These are phyloP conservation scores for Phyllostomus discolor DNA, from an alignment of 2,113 vertebrate genomes.

Conservation along the genomic window DNA sequence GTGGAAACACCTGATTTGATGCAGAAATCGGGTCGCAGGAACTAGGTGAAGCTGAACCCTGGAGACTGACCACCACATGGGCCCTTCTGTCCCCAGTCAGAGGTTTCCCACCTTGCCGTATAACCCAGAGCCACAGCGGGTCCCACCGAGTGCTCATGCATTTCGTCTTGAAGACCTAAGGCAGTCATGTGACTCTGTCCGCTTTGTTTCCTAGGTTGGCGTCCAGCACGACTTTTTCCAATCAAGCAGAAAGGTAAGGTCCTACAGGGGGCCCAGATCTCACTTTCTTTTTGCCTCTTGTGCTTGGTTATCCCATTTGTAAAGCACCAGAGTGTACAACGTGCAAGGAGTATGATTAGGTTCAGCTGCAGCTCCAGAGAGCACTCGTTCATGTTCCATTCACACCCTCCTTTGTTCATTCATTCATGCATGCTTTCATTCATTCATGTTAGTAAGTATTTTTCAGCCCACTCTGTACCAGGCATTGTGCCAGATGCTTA, in stretches of 20 bases:
- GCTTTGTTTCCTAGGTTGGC: conserved; percentile 87
- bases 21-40: background rate
- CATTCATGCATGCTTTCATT: background rate
- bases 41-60: background rate
- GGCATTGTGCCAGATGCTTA: background rate
- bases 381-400: background rate
- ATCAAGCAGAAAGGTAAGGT: conserved; percentile 97
- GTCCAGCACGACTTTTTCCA: conserved; percentile 94
- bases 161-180: background rate
- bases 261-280: background rate
- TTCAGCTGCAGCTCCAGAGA: background rate
- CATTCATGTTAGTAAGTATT: background rate
- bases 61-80: background rate
- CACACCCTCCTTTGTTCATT: background rate
- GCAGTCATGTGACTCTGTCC: conserved; percentile 36
- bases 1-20: background rate
- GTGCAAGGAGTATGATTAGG: background rate
- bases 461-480: background rate
- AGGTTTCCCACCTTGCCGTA: background rate
- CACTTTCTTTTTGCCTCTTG: background rate
- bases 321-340: background rate
- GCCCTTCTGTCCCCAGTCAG: background rate
- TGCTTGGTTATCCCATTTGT: background rate
- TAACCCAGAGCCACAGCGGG: background rate
- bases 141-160: background rate